Percentiles rank a stretch among this genome's conserved stretches.
Conservation (phyloP, 2,113 vertebrate species). For the Nansenia antarctica region DNA sequence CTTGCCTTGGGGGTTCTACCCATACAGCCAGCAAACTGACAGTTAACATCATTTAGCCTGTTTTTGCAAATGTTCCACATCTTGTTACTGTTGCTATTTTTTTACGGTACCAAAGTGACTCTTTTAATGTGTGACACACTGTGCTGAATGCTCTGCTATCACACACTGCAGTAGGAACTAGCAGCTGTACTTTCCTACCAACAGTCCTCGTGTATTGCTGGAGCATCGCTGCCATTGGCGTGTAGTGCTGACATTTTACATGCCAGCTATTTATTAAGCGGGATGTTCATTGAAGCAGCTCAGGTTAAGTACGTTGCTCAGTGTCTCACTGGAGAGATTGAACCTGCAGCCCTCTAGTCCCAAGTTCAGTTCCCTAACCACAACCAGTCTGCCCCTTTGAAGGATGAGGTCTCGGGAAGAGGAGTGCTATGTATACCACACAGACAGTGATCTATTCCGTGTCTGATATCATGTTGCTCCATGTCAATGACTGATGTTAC, state of each 20-base stretch:
- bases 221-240: constrained; percentile 36
- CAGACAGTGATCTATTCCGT: constrained; percentile 73
- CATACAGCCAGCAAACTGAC: constrained; percentile 33
- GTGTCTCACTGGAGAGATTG: constrained; percentile 76
- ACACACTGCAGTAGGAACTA: constrained; percentile 1
- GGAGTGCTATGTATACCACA: constrained; percentile 67
- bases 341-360: constrained; percentile 75
- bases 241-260: constrained; percentile 72
- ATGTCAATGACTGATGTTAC: constrained; percentile 76
- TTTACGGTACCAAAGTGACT: background rate
- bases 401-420: constrained; percentile 73
- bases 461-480: constrained; percentile 74
- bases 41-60: constrained; percentile 20
- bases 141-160: constrained; percentile 15
- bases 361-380: constrained; percentile 79
- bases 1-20: constrained; percentile 42
- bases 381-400: constrained; percentile 75
- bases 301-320: constrained; percentile 77
- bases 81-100: constrained; percentile 7
- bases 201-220: constrained; percentile 30
- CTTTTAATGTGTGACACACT: background rate
- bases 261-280: constrained; percentile 76
- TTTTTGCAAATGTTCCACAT: constrained; percentile 10
- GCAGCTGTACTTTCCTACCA: background rate
- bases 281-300: constrained; percentile 71